Evolutionary conservation across 2,888 invertebrate species (phyloP).

Genomic region (Cryptophagus acutangulus): DNA sequence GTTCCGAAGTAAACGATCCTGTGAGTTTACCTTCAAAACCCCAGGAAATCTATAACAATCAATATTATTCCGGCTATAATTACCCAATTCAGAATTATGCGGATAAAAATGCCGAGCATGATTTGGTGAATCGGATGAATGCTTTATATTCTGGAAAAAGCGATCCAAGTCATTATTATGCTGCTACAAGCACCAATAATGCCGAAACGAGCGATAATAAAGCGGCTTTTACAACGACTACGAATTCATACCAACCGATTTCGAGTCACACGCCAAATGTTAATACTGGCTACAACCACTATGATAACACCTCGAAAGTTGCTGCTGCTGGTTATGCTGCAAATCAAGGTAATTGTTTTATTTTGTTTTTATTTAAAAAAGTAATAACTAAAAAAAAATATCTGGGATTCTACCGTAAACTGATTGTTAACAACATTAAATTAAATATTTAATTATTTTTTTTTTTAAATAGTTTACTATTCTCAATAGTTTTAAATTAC

Average conservation of each 20-base stretch:
- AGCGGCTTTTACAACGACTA: slow-evolving; percentile 32
- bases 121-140: slow-evolving; percentile 20
- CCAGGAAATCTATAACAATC: neutral
- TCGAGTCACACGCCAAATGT: slow-evolving; percentile 20
- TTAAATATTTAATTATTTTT: too few relatives aligned
- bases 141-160: slow-evolving; percentile 7
- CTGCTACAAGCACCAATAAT: slow-evolving; percentile 11
- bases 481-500: too few relatives aligned
- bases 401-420: too few relatives aligned
- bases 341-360: too few relatives aligned
- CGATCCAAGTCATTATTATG: slow-evolving; percentile 24
- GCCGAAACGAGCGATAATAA: slow-evolving; percentile 15
- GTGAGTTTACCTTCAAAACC: neutral
- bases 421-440: too few relatives aligned
- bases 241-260: slow-evolving; percentile 31
- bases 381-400: too few relatives aligned
- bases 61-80: neutral
- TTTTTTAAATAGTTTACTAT: too few relatives aligned
- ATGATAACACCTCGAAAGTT: too few relatives aligned
- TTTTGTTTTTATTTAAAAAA: too few relatives aligned
- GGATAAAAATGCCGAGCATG: slow-evolving; percentile 8
- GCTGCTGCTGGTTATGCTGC: slow-evolving; percentile 1
- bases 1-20: slow-evolving; percentile 55
- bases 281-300: too few relatives aligned
- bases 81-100: neutral